Evolutionary conservation across 2,113 vertebrate species (phyloP).

Genomic region (Colaptes auratus): DNA sequence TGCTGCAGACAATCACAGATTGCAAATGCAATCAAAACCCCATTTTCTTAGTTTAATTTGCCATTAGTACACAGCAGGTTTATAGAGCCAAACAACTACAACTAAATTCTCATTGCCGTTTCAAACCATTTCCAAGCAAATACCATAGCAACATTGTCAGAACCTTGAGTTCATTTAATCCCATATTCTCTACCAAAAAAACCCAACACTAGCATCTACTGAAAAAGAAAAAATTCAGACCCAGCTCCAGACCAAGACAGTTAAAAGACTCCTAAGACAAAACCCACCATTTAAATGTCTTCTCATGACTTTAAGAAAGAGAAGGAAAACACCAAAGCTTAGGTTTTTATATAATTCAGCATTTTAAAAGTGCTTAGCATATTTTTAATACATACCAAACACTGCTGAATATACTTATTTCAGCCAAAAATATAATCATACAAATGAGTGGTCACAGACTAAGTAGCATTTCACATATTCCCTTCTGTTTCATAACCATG

Average conservation of each 20-base stretch:
- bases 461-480: not conserved
- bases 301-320: not conserved
- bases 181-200: not conserved
- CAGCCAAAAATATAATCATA: not conserved
- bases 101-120: slow-evolving; percentile 1
- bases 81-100: slow-evolving; percentile 4
- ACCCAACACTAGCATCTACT: not conserved
- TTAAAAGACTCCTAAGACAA: not conserved
- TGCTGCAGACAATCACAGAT: not conserved
- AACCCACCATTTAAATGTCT: not conserved
- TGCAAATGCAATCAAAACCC: slow-evolving; percentile 51
- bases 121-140: slow-evolving; percentile 30
- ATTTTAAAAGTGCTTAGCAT: not conserved
- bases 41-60: slow-evolving; percentile 47
- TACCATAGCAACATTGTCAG: slow-evolving; percentile 38
- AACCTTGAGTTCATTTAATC: not conserved
- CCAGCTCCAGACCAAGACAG: not conserved
- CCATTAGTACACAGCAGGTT: slow-evolving; percentile 21
- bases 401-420: not conserved
- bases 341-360: not conserved
- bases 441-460: not conserved
- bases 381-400: not conserved
- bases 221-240: not conserved
- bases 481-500: not conserved
- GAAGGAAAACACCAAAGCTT: not conserved